Evolutionary conservation across 2,113 vertebrate species (phyloP).

Genomic region (Tetrax tetrax): DNA sequence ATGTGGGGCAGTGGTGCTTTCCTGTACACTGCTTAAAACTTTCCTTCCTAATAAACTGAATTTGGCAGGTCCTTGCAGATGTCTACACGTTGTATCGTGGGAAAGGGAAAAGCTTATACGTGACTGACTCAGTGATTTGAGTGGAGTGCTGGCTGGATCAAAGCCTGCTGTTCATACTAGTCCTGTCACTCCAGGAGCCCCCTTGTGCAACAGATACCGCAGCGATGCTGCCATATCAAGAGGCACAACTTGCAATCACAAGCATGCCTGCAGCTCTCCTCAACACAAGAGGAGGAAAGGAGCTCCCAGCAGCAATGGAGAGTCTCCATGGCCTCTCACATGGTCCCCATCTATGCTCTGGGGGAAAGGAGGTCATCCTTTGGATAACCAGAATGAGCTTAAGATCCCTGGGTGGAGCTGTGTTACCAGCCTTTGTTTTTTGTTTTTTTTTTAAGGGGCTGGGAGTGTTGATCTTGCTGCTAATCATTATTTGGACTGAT

Average conservation of each 20-base stretch:
- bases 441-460: not conserved
- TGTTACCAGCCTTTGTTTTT: not conserved
- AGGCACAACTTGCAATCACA: not conserved
- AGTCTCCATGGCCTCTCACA: not conserved
- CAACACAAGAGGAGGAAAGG: not conserved
- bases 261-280: not conserved
- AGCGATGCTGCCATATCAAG: not conserved
- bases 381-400: not conserved
- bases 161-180: not conserved
- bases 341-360: not conserved
- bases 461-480: not conserved
- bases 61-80: constrained; percentile 62
- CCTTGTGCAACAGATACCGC: not conserved
- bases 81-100: not conserved
- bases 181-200: not conserved
- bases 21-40: constrained; percentile 53
- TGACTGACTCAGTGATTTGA: not conserved
- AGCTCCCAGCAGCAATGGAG: not conserved
- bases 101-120: not conserved
- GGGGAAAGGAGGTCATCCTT: not conserved
- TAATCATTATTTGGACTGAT: not conserved
- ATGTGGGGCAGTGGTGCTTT: constrained; percentile 52
- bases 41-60: constrained; percentile 53
- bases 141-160: not conserved
- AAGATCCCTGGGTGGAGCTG: not conserved